Evolutionary conservation across 1,140 invertebrate genomes (phyloP), one percentile per base, ranked within the genome.

Genomic region (Zophobas atratus): DNA sequence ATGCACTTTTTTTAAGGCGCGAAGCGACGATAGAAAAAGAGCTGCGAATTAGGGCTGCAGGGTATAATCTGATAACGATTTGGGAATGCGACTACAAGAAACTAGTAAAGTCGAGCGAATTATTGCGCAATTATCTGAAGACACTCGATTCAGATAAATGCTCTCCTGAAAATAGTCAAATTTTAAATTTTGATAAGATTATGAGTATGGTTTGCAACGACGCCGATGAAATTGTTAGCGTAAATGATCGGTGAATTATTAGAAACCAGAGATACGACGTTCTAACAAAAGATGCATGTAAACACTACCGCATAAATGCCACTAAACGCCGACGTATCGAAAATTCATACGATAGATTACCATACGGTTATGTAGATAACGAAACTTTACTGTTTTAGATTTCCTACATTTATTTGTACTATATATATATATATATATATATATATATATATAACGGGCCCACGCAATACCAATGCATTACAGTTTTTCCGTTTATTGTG

Each of bases 151-250:
- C n/a, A n/a, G n/a, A n/a, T n/a, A n/a, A n/a, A n/a, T n/a, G n/a
- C 48, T n/a, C 48, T 4, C 48, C 48, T 32, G 53, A 74, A 6
- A 74, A 74, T 38, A n/a, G n/a, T 53, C 46, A 32, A n/a, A 74
- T 51, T 33, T 34, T 74, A n/a, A 74, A 74, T 43, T 74, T 74
- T 74, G 46, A 74, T 53, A 2, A 8, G 20, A 56, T 74, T 2
- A 74, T 55, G 32, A 36, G n/a, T 8, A 60, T 74, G 46, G 36
- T 74, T n/a, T n/a, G n/a, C n/a, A n/a, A n/a, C n/a, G n/a, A n/a
- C n/a, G n/a, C n/a, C n/a, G n/a, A n/a, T n/a, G n/a, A n/a, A n/a
- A n/a, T n/a, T n/a, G n/a, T n/a, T n/a, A n/a, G n/a, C n/a, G n/a
- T n/a, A n/a, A n/a, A n/a, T n/a, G n/a, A n/a, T n/a, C n/a, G n/a